phyloP scores from a whole-genome alignment of 2,113 vertebrate species.

The Recurvirostra avosetta region DNA sequence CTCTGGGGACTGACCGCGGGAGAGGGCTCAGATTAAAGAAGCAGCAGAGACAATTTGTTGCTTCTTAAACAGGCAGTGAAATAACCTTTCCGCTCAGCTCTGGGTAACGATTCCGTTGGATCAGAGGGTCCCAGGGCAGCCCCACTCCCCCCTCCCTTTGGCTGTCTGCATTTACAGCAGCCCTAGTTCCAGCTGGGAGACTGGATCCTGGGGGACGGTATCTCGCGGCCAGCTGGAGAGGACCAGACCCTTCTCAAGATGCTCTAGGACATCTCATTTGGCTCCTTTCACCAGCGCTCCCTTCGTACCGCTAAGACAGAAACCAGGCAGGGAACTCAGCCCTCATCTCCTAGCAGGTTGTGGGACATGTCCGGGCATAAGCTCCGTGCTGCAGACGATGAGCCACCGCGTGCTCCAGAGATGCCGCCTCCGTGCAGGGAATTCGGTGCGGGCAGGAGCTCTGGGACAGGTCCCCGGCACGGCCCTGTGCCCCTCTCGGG shows the following conservation, averaged over 20 bases:
- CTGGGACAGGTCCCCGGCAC: not conserved
- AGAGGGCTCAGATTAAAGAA: not conserved
- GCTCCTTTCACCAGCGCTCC: not conserved
- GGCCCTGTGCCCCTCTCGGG: not conserved
- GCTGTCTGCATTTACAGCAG: not conserved
- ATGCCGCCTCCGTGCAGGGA: not conserved
- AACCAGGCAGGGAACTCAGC: not conserved
- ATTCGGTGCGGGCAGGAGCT: not conserved
- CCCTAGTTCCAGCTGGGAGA: not conserved
- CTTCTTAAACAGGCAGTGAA: not conserved
- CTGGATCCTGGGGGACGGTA: accelerated
- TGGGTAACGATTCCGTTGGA: accelerated
- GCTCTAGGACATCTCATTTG: not conserved
- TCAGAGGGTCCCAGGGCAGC: not conserved
- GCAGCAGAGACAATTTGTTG: not conserved
- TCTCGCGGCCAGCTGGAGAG: accelerated
- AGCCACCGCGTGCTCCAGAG: not conserved
- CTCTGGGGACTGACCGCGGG: accelerated
- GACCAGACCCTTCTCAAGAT: not conserved
- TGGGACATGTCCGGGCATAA: conserved; percentile 38
- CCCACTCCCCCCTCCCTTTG: accelerated
- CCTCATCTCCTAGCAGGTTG: not conserved
- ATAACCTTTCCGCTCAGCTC: not conserved
- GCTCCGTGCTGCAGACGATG: not conserved
- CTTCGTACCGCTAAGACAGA: accelerated